These are phyloP conservation scores for Puntigrus tetrazona DNA, from an alignment of 2,113 vertebrate species.

Conservation along the genomic window DNA sequence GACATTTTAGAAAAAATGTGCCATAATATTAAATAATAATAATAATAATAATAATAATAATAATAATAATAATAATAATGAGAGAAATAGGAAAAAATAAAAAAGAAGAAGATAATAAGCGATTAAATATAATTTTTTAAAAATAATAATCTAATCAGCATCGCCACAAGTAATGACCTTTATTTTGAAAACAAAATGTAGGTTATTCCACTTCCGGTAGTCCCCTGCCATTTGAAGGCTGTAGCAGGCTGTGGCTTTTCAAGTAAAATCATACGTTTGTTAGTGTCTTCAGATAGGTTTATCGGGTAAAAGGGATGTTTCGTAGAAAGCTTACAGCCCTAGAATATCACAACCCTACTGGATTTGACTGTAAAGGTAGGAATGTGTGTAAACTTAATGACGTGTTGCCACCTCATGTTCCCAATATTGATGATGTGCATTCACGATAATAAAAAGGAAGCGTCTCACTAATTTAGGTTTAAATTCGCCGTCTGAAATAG, in stretches of 20 bases:
- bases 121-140: neutral
- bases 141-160: neutral
- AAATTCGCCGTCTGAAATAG: neutral
- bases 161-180: neutral
- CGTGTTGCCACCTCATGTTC: constrained; percentile 23
- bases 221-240: neutral
- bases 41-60: neutral
- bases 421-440: neutral
- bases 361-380: constrained; percentile 88
- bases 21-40: neutral
- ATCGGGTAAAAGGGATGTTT: constrained; percentile 77
- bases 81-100: neutral
- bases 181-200: constrained; percentile 23
- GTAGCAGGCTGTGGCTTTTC: neutral
- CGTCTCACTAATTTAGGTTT: neutral
- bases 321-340: constrained; percentile 88
- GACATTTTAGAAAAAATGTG: neutral
- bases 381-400: neutral
- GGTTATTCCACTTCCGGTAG: neutral
- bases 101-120: neutral
- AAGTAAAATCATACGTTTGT: neutral
- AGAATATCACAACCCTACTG: constrained; percentile 88
- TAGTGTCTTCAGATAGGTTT: neutral
- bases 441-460: neutral
- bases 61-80: neutral